These are phyloP conservation scores for Drosophila subsilvestris DNA, from an alignment of 2,888 invertebrate species.

Conservation along the genomic window DNA sequence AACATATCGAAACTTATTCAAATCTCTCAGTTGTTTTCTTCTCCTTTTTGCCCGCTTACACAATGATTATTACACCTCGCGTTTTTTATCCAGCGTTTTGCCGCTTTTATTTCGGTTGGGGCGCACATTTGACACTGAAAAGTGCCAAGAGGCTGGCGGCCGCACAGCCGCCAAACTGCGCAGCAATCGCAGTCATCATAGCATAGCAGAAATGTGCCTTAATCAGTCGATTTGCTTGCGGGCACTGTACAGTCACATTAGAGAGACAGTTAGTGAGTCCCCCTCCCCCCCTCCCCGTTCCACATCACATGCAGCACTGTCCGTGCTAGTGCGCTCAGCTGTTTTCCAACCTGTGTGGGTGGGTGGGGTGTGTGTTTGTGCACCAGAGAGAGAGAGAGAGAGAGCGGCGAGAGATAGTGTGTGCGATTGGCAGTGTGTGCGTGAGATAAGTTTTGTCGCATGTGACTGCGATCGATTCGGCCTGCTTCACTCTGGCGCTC, in stretches of 20 bases:
- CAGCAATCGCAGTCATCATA: conserved; percentile 51
- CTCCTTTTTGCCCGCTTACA: conserved; percentile 54
- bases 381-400: conserved; percentile 17
- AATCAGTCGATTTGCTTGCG: conserved; percentile 79
- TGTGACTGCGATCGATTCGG: conserved; percentile 57
- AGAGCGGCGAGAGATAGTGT: conserved; percentile 18
- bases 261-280: conserved; percentile 43
- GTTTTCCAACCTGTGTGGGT: conserved; percentile 33
- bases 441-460: conserved; percentile 55
- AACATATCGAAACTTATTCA: conserved; percentile 65
- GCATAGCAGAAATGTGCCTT: conserved; percentile 59
- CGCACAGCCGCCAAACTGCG: conserved; percentile 49
- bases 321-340: conserved; percentile 49
- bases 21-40: conserved; percentile 57
- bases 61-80: conserved; percentile 62
- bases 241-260: conserved; percentile 53
- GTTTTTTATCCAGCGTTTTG: conserved; percentile 45
- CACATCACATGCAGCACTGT: not conserved
- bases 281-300: conserved; percentile 2
- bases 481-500: not conserved
- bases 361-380: conserved; percentile 3
- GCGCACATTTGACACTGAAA: conserved; percentile 67
- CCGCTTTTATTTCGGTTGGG: conserved; percentile 20
- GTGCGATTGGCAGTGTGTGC: conserved; percentile 5
- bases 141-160: conserved; percentile 49